Base-by-base conservation (phyloP, 1,140 invertebrate species). In the Pemphigus obesinymphae region DNA sequence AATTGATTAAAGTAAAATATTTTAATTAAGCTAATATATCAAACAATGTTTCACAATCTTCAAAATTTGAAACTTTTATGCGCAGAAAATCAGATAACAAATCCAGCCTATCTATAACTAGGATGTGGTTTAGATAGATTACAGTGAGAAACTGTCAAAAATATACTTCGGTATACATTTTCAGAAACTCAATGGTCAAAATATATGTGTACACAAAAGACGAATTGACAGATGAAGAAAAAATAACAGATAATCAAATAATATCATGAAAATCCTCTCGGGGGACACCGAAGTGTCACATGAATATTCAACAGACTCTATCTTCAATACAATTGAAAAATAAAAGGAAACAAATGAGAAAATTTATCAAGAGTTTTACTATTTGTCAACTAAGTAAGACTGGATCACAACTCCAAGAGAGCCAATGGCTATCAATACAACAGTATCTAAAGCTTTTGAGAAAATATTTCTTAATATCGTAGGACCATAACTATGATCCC, bases 311-410 rank as follows among this genome's bases (percentile, higher is more conserved):
- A n/a, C 2, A 15, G 61, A 11, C n/a, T 83, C 20, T 29, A 17
- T n/a, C 1, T 10, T 5, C n/a, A 48, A 10, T 83, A 83, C 43
- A 53, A 81, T 68, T 83, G 75, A 75, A 58, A 75, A 13, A 78
- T 84, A 6, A 84, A 29, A 82, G 61, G 15, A 11, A 40, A 15
- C 11, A 34, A 40, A 68, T 82, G 7, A 78, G 40, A 31, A 68
- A 63, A 7, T 84, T 82, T 80, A 43, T 84, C 7, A 48, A 26
- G 20, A 13, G 11, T 2, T 84, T 82, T 31, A n/a, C 17, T 3
- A 50, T 15, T 0, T 50, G 17, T 20, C 48, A 50, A 15, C 11
- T 15, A 20, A 50, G 15, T 3, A 50, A 50, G 20, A 20, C 48
- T n/a, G n/a, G n/a, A n/a, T n/a, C n/a, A n/a, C n/a, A n/a, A 3